These are phyloP conservation scores for Rhynchotus rufescens DNA, from an alignment of 2,797 vertebrate species.

Conservation along the genomic window DNA sequence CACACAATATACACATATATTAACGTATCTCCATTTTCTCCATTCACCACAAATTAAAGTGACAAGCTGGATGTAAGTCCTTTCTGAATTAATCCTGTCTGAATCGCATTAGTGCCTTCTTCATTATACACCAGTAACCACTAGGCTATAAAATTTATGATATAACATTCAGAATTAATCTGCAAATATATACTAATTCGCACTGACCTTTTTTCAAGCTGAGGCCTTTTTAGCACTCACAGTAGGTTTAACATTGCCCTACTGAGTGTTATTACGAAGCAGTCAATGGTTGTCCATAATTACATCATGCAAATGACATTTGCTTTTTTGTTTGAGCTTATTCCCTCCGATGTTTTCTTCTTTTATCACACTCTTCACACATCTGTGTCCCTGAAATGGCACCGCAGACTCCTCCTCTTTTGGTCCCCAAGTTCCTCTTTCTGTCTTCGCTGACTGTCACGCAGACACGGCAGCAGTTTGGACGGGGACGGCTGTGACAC, in stretches of 20 bases:
- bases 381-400: slow-evolving; percentile 86
- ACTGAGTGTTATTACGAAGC: slow-evolving; percentile 87
- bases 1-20: slow-evolving; percentile 10
- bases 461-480: slow-evolving; percentile 78
- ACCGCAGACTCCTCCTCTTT: slow-evolving; percentile 77
- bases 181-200: slow-evolving; percentile 85
- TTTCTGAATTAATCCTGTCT: slow-evolving; percentile 64
- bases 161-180: slow-evolving; percentile 83
- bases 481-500: slow-evolving; percentile 75
- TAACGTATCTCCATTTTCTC: slow-evolving; percentile 44
- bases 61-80: slow-evolving; percentile 49
- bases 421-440: slow-evolving; percentile 80
- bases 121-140: slow-evolving; percentile 57
- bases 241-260: slow-evolving; percentile 87
- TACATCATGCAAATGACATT: slow-evolving; percentile 96
- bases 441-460: slow-evolving; percentile 83
- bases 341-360: slow-evolving; percentile 88
- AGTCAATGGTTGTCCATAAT: slow-evolving; percentile 87
- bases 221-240: slow-evolving; percentile 82
- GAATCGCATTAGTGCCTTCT: slow-evolving; percentile 77
- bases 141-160: slow-evolving; percentile 81
- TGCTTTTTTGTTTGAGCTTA: slow-evolving; percentile 88
- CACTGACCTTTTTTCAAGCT: slow-evolving; percentile 86
- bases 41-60: slow-evolving; percentile 66
- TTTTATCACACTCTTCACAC: slow-evolving; percentile 90